phyloP scores from a whole-genome alignment of 2,888 invertebrate species.

The Agrochola macilenta region DNA sequence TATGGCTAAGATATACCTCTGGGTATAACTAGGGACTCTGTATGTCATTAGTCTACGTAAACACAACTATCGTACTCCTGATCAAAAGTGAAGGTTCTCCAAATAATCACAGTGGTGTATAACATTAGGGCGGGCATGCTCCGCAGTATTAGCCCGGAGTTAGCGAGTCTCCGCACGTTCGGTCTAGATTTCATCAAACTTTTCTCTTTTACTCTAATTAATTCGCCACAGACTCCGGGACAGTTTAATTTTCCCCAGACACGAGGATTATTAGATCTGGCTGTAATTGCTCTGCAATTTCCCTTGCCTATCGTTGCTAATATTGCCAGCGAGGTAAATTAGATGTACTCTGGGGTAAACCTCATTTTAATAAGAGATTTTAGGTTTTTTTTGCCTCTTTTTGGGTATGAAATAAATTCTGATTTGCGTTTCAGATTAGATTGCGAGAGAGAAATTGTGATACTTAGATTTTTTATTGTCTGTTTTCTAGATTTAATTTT shows the following conservation, averaged over 20 bases:
- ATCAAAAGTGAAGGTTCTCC: not conserved
- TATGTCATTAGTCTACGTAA: not conserved
- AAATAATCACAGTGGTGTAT: not conserved
- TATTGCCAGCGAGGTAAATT: conserved; percentile 42
- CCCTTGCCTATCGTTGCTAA: conserved; percentile 39
- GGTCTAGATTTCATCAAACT: conserved; percentile 50
- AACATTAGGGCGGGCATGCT: not conserved
- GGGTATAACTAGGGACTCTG: not conserved
- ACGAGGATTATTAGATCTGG: conserved; percentile 44
- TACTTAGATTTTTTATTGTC: no score
- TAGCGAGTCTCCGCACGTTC: conserved; percentile 8
- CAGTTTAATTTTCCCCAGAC: conserved; percentile 44
- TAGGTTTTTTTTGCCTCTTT: conserved; percentile 3
- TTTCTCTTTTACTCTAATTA: conserved; percentile 49
- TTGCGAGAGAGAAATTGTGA: not conserved
- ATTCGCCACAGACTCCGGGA: conserved; percentile 40
- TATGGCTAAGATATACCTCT: no score
- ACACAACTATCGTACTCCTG: not conserved
- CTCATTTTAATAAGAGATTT: conserved; percentile 44
- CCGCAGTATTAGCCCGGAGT: not conserved
- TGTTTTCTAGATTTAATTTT: no score
- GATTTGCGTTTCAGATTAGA: conserved; percentile 10
- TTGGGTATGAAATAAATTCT: conserved; percentile 4
- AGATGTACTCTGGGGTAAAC: conserved; percentile 26
- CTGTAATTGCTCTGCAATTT: conserved; percentile 41